Conservation (phyloP, 2,888 invertebrate genomes). For the Spodoptera picta region DNA sequence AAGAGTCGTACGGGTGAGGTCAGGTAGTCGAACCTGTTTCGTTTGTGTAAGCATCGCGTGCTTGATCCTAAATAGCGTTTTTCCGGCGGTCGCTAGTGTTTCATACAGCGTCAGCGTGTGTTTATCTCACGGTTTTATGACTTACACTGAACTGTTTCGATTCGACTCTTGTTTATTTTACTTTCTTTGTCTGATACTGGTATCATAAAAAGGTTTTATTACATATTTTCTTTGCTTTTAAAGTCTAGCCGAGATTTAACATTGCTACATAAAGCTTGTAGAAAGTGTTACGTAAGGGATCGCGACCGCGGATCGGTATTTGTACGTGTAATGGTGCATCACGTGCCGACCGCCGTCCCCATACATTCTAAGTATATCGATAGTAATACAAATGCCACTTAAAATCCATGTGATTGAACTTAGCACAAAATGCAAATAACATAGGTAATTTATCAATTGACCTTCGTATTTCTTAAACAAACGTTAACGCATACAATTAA, state of each 20-base stretch:
- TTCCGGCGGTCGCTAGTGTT: conserved; percentile 26
- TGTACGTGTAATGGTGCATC: no score
- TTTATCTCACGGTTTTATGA: conserved; percentile 37
- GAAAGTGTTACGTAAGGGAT: neutral
- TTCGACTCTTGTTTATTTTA: conserved; percentile 32
- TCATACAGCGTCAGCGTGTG: conserved; percentile 6
- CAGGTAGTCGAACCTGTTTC: conserved; percentile 49
- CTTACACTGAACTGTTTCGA: conserved; percentile 29
- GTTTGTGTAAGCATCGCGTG: conserved; percentile 33
- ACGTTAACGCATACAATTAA: no score
- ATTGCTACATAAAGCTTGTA: neutral
- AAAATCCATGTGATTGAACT: no score
- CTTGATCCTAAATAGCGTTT: conserved; percentile 35
- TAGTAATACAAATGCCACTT: no score
- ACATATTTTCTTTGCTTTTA: conserved; percentile 20
- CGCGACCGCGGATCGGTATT: no score
- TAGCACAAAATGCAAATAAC: no score
- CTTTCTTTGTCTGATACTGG: conserved; percentile 24
- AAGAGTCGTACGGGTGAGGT: conserved; percentile 29
- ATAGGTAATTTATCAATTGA: no score
- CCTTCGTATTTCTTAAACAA: no score
- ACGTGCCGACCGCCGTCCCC: no score
- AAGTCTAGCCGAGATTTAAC: conserved; percentile 9
- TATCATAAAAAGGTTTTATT: conserved; percentile 19
- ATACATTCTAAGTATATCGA: no score